Evolutionary conservation across 2,888 invertebrate species (phyloP).

Genomic region (Drosophila helvetica): DNA sequence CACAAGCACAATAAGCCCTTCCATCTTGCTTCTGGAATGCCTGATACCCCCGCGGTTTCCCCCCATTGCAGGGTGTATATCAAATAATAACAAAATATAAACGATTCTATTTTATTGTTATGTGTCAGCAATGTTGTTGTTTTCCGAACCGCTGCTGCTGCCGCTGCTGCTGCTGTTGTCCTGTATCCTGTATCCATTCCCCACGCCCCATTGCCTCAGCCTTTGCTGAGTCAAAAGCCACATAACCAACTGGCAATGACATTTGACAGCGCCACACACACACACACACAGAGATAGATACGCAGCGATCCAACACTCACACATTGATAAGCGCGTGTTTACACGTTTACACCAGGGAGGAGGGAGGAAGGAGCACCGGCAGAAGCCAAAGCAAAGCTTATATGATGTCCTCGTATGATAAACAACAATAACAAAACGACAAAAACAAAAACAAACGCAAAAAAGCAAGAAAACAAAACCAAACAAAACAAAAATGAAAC

Average conservation of each 20-base stretch:
- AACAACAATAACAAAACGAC: constrained; percentile 39
- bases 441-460: constrained; percentile 7
- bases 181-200: not conserved
- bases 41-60: not conserved
- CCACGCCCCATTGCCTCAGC: constrained; percentile 19
- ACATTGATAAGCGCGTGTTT: constrained; percentile 72
- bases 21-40: not conserved
- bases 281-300: constrained; percentile 25
- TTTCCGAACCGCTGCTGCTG: constrained; percentile 15
- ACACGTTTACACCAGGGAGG: constrained; percentile 73
- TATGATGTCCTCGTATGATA: constrained; percentile 22
- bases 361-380: constrained; percentile 33
- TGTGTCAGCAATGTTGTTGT: constrained; percentile 59
- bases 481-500: constrained; percentile 25
- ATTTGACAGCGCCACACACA: constrained; percentile 67
- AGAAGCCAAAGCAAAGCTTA: constrained; percentile 34
- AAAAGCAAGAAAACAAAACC: constrained; percentile 27
- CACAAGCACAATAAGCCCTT: not conserved
- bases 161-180: too few species aligned
- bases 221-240: constrained; percentile 66
- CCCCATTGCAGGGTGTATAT: constrained; percentile 43
- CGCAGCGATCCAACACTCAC: constrained; percentile 8
- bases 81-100: constrained; percentile 64
- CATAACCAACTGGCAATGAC: constrained; percentile 77
- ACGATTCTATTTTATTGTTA: constrained; percentile 70